Conservation (phyloP, 2,113 vertebrate species). For the Platycercus adscitus region DNA sequence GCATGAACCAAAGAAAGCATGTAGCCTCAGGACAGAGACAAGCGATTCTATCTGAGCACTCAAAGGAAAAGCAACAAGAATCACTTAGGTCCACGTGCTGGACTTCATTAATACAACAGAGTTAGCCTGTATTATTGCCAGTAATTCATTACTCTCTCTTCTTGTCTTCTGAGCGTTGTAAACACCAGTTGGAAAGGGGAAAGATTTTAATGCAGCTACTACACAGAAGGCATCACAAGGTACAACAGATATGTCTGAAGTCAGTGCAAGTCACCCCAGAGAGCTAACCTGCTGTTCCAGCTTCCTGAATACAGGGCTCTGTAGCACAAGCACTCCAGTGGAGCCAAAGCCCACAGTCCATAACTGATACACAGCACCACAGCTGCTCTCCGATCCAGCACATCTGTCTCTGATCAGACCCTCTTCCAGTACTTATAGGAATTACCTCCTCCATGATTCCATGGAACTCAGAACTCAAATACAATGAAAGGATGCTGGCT, state of each 20-base stretch:
- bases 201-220: neutral
- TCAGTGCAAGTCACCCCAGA: neutral
- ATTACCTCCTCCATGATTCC: neutral
- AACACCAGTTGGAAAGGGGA: neutral
- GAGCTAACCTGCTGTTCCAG: neutral
- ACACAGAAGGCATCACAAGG: neutral
- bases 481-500: neutral
- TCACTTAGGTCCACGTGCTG: neutral
- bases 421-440: neutral
- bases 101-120: neutral
- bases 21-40: neutral
- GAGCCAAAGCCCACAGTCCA: rapidly evolving
- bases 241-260: neutral
- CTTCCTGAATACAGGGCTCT: neutral
- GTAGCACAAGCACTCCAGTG: rapidly evolving
- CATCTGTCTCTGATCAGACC: neutral
- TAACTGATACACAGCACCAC: neutral
- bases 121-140: neutral
- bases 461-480: neutral
- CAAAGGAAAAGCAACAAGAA: neutral
- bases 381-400: neutral
- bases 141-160: neutral
- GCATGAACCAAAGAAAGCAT: neutral
- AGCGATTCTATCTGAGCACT: neutral
- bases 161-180: neutral